These are phyloP conservation scores for Aricia artaxerxes DNA, from an alignment of 2,888 invertebrate species.

Conservation along the genomic window DNA sequence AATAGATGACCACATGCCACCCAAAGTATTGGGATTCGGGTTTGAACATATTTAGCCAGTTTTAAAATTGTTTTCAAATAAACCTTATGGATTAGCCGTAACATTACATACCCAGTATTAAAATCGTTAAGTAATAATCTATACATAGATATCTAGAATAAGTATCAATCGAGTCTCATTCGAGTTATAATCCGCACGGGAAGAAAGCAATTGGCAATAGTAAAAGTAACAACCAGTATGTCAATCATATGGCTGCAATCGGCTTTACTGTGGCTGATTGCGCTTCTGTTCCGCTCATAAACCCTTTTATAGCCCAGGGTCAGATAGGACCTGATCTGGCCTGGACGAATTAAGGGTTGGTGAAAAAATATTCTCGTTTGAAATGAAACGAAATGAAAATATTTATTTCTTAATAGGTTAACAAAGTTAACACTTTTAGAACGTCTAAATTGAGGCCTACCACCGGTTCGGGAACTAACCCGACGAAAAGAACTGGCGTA, in stretches of 20 bases:
- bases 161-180: neutral
- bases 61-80: too few species aligned
- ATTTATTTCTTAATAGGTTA: too few species aligned
- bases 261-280: constrained; percentile 5
- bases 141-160: neutral
- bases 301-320: neutral
- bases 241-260: constrained; percentile 26
- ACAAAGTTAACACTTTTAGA: too few species aligned
- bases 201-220: neutral
- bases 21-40: too few species aligned
- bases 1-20: too few species aligned
- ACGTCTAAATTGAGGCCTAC: too few species aligned
- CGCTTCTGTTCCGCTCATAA: constrained; percentile 18
- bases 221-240: constrained; percentile 15
- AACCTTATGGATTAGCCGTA: too few species aligned
- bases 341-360: neutral
- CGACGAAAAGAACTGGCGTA: too few species aligned
- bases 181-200: neutral
- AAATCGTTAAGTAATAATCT: neutral
- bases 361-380: neutral
- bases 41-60: too few species aligned
- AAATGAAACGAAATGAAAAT: too few species aligned
- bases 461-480: too few species aligned
- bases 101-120: too few species aligned
- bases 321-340: neutral